These are phyloP conservation scores for Automeris io DNA, from an alignment of 2,888 invertebrate species.

Conservation along the genomic window DNA sequence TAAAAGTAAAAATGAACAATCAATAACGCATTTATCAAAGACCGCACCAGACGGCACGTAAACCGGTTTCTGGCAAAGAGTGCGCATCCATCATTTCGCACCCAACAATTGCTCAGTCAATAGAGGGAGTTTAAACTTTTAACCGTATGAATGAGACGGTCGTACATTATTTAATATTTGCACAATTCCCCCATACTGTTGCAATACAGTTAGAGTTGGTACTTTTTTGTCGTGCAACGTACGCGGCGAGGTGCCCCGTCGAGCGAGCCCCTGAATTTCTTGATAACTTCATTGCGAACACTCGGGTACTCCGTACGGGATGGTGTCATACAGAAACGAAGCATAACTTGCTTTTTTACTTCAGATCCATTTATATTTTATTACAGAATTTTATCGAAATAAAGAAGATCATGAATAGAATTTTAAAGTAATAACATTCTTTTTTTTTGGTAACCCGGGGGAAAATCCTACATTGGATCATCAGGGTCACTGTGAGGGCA, in stretches of 20 bases:
- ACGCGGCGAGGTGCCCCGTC: conserved; percentile 30
- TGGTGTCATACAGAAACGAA: conserved; percentile 34
- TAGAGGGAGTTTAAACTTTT: conserved; percentile 67
- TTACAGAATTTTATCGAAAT: too few relatives aligned
- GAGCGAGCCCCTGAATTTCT: conserved; percentile 44
- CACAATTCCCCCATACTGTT: conserved; percentile 36
- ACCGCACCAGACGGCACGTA: conserved; percentile 1
- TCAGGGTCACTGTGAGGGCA: too few relatives aligned
- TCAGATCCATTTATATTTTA: conserved; percentile 9
- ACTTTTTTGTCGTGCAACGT: conserved; percentile 46
- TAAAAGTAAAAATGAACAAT: background rate
- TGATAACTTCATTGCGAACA: conserved; percentile 72
- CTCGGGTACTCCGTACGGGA: conserved; percentile 35
- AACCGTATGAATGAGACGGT: conserved; percentile 56
- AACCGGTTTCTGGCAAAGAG: conserved; percentile 14
- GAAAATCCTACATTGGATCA: too few relatives aligned
- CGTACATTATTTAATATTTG: conserved; percentile 66
- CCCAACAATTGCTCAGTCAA: conserved; percentile 56
- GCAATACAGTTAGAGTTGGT: conserved; percentile 37
- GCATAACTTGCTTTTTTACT: conserved; percentile 28
- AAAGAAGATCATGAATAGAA: too few relatives aligned
- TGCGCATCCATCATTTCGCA: conserved; percentile 44
- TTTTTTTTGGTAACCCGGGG: too few relatives aligned
- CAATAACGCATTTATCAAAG: conserved; percentile 5
- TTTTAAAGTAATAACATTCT: too few relatives aligned